Evolutionary conservation across 2,888 invertebrate species (phyloP).

Genomic region (Drosophila greeni): DNA sequence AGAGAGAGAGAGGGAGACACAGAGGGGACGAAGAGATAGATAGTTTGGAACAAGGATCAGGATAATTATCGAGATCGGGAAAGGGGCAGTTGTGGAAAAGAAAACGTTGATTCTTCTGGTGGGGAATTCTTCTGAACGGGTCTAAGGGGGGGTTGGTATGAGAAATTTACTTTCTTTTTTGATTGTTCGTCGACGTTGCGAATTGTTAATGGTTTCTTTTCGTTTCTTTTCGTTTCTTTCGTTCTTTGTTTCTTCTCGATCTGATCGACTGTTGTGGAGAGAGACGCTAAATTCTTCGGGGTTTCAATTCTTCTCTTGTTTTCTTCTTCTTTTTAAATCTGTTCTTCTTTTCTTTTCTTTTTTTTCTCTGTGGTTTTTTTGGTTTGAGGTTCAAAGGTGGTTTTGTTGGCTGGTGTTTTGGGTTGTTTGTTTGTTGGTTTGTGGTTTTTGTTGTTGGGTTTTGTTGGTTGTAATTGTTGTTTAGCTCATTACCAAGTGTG

Average conservation of each 20-base stretch:
- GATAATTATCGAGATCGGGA: neutral
- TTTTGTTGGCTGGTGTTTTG: slow-evolving; percentile 26
- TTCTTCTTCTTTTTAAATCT: neutral
- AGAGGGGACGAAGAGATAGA: slow-evolving; percentile 4
- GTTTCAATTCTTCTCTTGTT: slow-evolving; percentile 36
- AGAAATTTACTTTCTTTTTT: slow-evolving; percentile 75
- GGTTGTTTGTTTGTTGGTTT: slow-evolving; percentile 33
- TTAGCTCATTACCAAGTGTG: slow-evolving; percentile 60
- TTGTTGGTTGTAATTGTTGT: slow-evolving; percentile 39
- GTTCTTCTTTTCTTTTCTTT: slow-evolving; percentile 9
- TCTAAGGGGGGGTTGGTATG: slow-evolving; percentile 14
- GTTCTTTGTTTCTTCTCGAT: slow-evolving; percentile 13
- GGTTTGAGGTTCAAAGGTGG: slow-evolving; percentile 29
- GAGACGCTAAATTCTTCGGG: slow-evolving; percentile 27
- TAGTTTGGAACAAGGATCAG: neutral
- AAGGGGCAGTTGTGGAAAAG: slow-evolving; percentile 27
- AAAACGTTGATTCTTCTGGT: slow-evolving; percentile 23
- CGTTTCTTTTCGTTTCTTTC: slow-evolving; percentile 17
- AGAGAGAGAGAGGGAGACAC: slow-evolving; percentile 7
- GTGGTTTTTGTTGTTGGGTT: slow-evolving; percentile 22
- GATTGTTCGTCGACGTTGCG: slow-evolving; percentile 59
- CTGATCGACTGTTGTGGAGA: slow-evolving; percentile 11
- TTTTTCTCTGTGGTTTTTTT: slow-evolving; percentile 20
- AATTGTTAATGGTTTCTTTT: slow-evolving; percentile 13
- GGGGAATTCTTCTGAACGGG: slow-evolving; percentile 5